Base-by-base conservation (phyloP, 2,797 vertebrate genomes). In the Mallotus villosus region DNA sequence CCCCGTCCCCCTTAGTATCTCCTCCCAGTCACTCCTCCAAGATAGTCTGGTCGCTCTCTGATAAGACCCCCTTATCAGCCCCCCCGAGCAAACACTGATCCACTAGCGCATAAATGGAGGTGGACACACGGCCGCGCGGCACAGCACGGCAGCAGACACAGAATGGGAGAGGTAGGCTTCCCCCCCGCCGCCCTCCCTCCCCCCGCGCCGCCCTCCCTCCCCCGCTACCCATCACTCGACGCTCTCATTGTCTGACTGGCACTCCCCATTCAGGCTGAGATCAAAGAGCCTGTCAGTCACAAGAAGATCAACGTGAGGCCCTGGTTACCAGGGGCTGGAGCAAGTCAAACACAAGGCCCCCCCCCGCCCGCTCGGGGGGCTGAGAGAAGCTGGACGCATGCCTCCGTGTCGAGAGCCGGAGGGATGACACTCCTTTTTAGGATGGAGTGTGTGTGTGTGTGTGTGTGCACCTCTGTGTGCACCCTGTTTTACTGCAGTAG, bases 1-100 rank as follows among this genome's bases (percentile, higher is more conserved):
- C 53, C 25, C 1, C 21, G 3, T 1, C 16, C 5, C 51, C 51
- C 19, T 55, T 8, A 55, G 51, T 2, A 17, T 55, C 19, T 19
- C 4, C 12, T 49, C 51, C 2, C 19, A 41, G 59, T 11, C 32
- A 29, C 6, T 12, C 37, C 41, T 46, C 41, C 41, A 22, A 21
- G 27, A 24, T 57, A 17, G 68, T 37, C 41, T 67, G 76, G 49
- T 24, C 68, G 29, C 46, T 55, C 0, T 64, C 32, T 73, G 73
- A 81, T 81, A 71, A 81, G 63, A 19, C 22, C 3, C 27, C 3
- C 67, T 70, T 77, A 82, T 80, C 74, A 9, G 34, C 55, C 65
- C 22, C n/a, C n/a, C 25, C 1, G 29, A 63, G 61, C 19, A 12
- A 12, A 32, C 2, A 14, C 41, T 2, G 12, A 41, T 14, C 9